These are phyloP conservation scores for Microtus ochrogaster DNA, from an alignment of 2,113 vertebrate species.

Conservation along the genomic window DNA sequence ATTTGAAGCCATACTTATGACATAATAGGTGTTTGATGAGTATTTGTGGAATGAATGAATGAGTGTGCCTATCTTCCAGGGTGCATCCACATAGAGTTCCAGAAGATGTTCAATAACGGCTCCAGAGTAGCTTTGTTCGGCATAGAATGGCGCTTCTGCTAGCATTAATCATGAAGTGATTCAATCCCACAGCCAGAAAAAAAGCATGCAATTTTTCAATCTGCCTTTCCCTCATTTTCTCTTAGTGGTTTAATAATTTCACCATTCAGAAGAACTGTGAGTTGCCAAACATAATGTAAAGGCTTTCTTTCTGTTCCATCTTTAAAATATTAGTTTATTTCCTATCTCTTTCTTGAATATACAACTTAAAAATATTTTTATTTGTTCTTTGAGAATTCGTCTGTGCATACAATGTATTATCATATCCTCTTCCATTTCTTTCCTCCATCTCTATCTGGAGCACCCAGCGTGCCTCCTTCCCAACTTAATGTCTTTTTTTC, in stretches of 20 bases:
- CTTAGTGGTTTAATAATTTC: background rate
- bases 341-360: background rate
- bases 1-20: background rate
- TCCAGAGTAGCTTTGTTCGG: background rate
- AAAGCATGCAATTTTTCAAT: background rate
- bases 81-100: background rate
- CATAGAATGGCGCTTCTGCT: background rate
- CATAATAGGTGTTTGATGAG: background rate
- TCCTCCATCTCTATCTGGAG: background rate
- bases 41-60: background rate
- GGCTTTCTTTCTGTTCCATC: background rate
- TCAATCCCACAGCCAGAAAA: slow-evolving; percentile 7
- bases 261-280: background rate
- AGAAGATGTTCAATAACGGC: background rate
- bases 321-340: slow-evolving; percentile 3
- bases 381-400: background rate
- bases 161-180: background rate
- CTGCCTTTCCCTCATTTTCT: background rate
- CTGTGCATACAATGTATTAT: no score
- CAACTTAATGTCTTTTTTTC: background rate
- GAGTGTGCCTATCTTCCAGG: background rate
- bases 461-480: background rate
- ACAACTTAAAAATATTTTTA: background rate
- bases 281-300: background rate
- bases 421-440: background rate